Percentiles rank a stretch among this genome's conserved stretches.
These are phyloP conservation scores for Micromussa lordhowensis DNA, from an alignment of 92 coral and sea anemone species.

Conservation along the genomic window DNA sequence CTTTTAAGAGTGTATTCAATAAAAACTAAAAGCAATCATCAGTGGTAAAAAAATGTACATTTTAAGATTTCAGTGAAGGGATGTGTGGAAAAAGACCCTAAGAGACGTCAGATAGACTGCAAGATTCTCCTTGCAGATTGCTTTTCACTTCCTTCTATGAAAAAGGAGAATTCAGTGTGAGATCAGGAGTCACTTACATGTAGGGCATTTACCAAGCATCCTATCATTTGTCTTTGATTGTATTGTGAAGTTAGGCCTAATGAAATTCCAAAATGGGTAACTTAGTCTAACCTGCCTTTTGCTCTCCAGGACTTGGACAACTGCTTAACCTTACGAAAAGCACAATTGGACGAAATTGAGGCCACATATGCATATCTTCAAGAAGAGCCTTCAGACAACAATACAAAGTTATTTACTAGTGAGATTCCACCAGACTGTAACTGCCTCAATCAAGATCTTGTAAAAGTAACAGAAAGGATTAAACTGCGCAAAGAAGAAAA, in stretches of 20 bases:
- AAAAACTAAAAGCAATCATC: no score
- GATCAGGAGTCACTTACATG: no score
- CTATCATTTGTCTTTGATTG: no score
- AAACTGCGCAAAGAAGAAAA: slow-evolving; percentile 53
- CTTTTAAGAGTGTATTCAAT: no score
- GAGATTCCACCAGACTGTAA: background rate
- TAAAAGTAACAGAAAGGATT: slow-evolving; percentile 49
- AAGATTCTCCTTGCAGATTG: no score
- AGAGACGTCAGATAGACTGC: no score
- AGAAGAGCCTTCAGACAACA: background rate
- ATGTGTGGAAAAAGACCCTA: no score
- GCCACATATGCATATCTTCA: slow-evolving; percentile 39
- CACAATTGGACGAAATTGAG: slow-evolving; percentile 66
- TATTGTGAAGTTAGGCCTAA: background rate
- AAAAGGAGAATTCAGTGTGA: no score
- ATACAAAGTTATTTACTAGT: background rate
- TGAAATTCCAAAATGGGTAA: background rate
- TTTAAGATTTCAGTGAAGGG: no score
- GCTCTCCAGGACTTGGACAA: slow-evolving; percentile 55
- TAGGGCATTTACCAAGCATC: no score
- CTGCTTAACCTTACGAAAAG: slow-evolving; percentile 42
- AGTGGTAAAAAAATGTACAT: no score
- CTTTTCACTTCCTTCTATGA: no score
- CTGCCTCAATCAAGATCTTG: slow-evolving; percentile 61
- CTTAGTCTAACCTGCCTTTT: background rate